phyloP scores from a whole-genome alignment of 1,140 invertebrate genomes.

The Papilio xuthus region DNA sequence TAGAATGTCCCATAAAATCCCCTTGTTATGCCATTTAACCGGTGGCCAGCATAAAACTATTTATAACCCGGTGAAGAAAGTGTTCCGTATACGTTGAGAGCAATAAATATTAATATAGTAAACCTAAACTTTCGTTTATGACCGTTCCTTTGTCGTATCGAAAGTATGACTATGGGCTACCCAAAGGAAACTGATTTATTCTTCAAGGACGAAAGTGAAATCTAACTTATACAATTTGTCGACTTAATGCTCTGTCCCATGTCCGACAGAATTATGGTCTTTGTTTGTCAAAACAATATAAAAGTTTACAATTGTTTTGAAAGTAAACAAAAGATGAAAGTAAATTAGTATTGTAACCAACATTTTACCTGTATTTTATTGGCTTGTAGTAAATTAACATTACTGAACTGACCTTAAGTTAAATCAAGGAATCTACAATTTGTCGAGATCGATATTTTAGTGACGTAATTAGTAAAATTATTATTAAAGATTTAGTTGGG shows the following conservation, averaged over 20 bases:
- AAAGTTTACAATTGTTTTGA: background rate
- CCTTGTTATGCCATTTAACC: conserved; percentile 69
- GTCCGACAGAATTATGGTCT: background rate
- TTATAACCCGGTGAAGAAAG: conserved; percentile 71
- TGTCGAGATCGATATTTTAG: background rate
- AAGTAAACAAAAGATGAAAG: background rate
- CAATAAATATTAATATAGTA: conserved; percentile 77
- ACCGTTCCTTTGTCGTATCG: conserved; percentile 54
- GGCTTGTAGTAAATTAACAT: background rate
- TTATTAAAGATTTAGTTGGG: background rate
- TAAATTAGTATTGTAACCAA: background rate
- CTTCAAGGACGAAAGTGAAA: conserved; percentile 53
- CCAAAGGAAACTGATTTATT: conserved; percentile 55
- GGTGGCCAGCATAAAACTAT: conserved; percentile 75
- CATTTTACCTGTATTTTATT: background rate
- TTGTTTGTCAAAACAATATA: conserved; percentile 21
- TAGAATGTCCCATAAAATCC: conserved; percentile 61
- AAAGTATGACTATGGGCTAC: conserved; percentile 51
- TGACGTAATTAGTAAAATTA: background rate
- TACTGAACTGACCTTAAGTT: background rate
- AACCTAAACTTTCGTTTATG: conserved; percentile 64
- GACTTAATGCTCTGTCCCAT: conserved; percentile 2
- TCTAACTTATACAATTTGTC: conserved; percentile 34
- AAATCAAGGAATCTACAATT: background rate
- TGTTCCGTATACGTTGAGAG: conserved; percentile 65